Percentiles rank a stretch among this genome's conserved stretches.
Conservation (phyloP, 1,140 invertebrate species). For the Hyles euphorbiae region DNA sequence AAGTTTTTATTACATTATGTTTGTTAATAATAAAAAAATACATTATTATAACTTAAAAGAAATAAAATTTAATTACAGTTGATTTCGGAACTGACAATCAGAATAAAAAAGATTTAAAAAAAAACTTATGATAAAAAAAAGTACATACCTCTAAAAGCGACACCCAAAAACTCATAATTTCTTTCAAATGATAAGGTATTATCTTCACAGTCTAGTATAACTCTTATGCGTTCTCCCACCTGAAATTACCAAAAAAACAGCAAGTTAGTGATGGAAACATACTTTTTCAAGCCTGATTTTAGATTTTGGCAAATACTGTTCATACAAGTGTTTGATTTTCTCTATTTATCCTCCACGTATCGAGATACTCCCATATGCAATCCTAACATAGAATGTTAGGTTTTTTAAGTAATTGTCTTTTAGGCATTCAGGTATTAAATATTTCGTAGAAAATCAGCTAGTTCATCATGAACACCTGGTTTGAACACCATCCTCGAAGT, state of each 20-base stretch:
- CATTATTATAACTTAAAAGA: too few relatives aligned
- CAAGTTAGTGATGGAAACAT: too few relatives aligned
- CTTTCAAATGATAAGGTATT: constrained; percentile 98
- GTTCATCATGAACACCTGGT: constrained; percentile 19
- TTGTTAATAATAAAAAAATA: too few relatives aligned
- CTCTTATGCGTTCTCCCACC: constrained; percentile 97
- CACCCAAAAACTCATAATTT: constrained; percentile 98
- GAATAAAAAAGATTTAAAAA: neutral
- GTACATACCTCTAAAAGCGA: constrained; percentile 93
- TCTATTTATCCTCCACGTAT: too few relatives aligned
- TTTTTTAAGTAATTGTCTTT: too few relatives aligned
- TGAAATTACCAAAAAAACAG: constrained; percentile 62
- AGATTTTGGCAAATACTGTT: too few relatives aligned
- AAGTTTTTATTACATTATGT: too few relatives aligned
- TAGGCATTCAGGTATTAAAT: constrained; percentile 10
- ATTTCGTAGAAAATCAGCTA: constrained; percentile 18
- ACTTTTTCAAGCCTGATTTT: too few relatives aligned
- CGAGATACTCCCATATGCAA: too few relatives aligned
- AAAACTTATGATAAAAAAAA: neutral
- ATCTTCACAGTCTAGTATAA: constrained; percentile 98
- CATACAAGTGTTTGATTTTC: too few relatives aligned
- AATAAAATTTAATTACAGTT: neutral
- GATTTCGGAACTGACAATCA: neutral
- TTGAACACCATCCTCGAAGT: constrained; percentile 13
- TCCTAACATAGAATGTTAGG: too few relatives aligned